A percentile compares a stretch with the other conserved stretches of the same genome.
Conservation (phyloP, 2,797 vertebrate genomes). For the Coluber constrictor region DNA sequence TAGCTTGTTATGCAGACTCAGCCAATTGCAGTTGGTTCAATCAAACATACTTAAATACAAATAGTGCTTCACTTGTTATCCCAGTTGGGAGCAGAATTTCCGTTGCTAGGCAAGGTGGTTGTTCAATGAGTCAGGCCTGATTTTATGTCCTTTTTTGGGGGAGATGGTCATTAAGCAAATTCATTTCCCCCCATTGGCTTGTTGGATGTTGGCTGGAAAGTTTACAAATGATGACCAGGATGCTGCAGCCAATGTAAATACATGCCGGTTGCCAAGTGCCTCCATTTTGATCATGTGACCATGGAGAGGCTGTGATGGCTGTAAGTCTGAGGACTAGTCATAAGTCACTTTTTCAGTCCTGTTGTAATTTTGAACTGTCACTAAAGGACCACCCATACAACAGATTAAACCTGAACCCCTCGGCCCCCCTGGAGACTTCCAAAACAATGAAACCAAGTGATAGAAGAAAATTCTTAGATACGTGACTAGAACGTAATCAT, state of each 20-base stretch:
- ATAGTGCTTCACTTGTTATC: background rate
- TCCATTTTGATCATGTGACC: background rate
- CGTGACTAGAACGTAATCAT: background rate
- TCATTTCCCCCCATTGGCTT: background rate
- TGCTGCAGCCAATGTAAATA: background rate
- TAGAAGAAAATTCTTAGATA: background rate
- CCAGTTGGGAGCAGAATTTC: background rate
- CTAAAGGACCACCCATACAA: background rate
- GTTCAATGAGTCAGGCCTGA: background rate
- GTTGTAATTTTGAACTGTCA: background rate
- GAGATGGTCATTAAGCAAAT: background rate
- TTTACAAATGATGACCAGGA: background rate
- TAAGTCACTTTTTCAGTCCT: background rate
- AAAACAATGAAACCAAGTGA: background rate
- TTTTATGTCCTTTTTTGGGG: background rate
- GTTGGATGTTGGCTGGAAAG: background rate
- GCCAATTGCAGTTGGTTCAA: background rate
- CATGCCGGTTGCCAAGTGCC: background rate
- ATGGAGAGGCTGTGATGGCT: background rate
- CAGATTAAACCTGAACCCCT: background rate
- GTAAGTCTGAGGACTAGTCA: background rate
- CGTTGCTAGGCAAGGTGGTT: background rate
- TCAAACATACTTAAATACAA: background rate
- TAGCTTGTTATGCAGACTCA: background rate
- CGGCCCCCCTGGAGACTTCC: background rate